Base-by-base conservation (phyloP, 2,113 vertebrate species). In the Pachypanchax playfairii region DNA sequence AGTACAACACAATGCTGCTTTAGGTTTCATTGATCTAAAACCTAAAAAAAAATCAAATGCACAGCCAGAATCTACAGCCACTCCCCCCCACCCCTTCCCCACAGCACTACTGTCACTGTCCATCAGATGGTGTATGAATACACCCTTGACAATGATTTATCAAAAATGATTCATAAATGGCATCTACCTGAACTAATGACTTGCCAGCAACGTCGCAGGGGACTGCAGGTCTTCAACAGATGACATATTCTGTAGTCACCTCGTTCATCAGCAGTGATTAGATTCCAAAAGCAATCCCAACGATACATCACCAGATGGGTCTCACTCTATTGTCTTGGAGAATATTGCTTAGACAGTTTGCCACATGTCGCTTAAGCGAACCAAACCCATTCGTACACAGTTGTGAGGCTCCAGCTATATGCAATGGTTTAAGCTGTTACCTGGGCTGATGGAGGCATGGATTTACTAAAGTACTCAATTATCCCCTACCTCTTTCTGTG, bases 181-280 rank as follows among this genome's bases (percentile, higher is more conserved):
- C 69, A 65, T 80, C 79, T 79, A 87, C 80, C 77, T 75, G 84
- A 88, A 81, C 73, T 83, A 80, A 87, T 82, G 79, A 83, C 75
- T 82, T 58, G 51, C 79, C 68, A 33, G 62, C 41, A 0, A 63
- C 84, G 67, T 84, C 66, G 10, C 75, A 25, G 43, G 43, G 79
- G 77, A 78, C 24, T 79, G 60, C 54, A 17, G 77, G 85, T 84
- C 82, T 76, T 83, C 83, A 78, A 70, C 80, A 77, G 84, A 81
- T 77, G 71, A 84, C 88, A 83, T 79, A 78, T 79, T 86, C 75
- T 75, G 70, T 66, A 61, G 80, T 83, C 75, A 52, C 73, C 80
- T 90, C 80, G 79, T 90, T 90, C 77, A 88, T 88, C 87, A 84
- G 78, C 50, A 24, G 25, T 73, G 67, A 87, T 87, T 87, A 85